Conservation (phyloP, 2,113 vertebrate genomes). For the Sebastes fasciatus region DNA sequence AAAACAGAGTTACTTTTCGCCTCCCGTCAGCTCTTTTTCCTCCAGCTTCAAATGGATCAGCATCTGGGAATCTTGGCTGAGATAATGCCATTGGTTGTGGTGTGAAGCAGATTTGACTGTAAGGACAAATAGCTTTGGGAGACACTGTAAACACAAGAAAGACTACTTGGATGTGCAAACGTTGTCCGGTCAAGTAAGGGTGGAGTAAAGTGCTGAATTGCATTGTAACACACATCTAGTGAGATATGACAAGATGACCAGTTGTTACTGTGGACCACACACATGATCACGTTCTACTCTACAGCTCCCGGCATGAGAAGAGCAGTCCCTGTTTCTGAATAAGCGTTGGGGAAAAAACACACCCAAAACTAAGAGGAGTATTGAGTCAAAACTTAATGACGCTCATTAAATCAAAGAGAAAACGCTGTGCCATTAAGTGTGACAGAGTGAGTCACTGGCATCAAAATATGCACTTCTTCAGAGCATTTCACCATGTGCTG, state of each 20-base stretch:
- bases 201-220: constrained; percentile 1
- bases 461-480: constrained; percentile 50
- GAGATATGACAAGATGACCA: not conserved
- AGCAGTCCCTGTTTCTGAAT: constrained; percentile 17
- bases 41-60: constrained; percentile 62
- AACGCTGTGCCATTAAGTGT: constrained; percentile 49
- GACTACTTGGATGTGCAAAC: constrained; percentile 15
- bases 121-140: constrained; percentile 26
- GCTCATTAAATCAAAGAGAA: constrained; percentile 57
- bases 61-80: constrained; percentile 58
- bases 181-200: constrained; percentile 9
- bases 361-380: not conserved
- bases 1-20: constrained; percentile 73
- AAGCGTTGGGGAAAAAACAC: not conserved
- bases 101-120: constrained; percentile 10
- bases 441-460: constrained; percentile 45
- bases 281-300: not conserved
- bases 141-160: constrained; percentile 5
- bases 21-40: constrained; percentile 73
- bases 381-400: constrained; percentile 49
- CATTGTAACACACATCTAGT: not conserved
- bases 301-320: constrained; percentile 3
- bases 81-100: constrained; percentile 41
- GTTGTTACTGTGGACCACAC: not conserved
- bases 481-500: constrained; percentile 39